Percentiles rank a stretch among this genome's conserved stretches.
Conservation (phyloP, 2,888 invertebrate species). For the Lasioglossum calceatum region DNA sequence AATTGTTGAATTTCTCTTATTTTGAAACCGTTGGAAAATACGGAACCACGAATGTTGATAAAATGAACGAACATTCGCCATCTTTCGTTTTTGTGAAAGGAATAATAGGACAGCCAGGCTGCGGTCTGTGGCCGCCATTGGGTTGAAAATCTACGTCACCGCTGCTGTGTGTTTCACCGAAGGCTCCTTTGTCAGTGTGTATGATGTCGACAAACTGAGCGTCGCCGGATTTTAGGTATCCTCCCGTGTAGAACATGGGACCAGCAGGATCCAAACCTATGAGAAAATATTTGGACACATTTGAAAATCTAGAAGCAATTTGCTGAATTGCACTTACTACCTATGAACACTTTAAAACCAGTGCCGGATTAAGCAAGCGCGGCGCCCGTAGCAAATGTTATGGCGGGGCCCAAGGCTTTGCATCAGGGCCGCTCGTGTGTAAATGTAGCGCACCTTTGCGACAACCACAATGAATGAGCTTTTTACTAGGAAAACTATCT, state of each 20-base stretch:
- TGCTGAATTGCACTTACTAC: no score
- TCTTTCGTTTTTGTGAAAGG: constrained; percentile 18
- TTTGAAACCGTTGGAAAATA: no score
- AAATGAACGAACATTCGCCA: not conserved
- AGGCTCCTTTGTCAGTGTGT: constrained; percentile 85
- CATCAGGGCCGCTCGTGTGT: no score
- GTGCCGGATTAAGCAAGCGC: no score
- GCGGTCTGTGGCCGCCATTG: constrained; percentile 84
- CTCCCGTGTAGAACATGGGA: constrained; percentile 84
- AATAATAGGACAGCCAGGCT: constrained; percentile 84
- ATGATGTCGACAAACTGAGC: constrained; percentile 85
- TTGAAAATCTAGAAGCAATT: no score
- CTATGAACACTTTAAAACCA: not conserved
- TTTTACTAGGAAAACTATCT: no score
- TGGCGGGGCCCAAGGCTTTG: no score
- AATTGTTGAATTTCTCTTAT: not conserved
- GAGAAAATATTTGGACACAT: not conserved
- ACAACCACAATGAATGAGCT: no score
- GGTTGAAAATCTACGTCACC: constrained; percentile 85
- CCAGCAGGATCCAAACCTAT: constrained; percentile 85
- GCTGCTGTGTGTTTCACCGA: constrained; percentile 78
- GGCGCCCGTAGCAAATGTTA: no score
- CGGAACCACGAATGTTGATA: not conserved
- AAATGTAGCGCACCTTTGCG: no score
- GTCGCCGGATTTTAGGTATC: constrained; percentile 78